phyloP scores from a whole-genome alignment of 2,888 invertebrate species.

The Leucophenga maculata region DNA sequence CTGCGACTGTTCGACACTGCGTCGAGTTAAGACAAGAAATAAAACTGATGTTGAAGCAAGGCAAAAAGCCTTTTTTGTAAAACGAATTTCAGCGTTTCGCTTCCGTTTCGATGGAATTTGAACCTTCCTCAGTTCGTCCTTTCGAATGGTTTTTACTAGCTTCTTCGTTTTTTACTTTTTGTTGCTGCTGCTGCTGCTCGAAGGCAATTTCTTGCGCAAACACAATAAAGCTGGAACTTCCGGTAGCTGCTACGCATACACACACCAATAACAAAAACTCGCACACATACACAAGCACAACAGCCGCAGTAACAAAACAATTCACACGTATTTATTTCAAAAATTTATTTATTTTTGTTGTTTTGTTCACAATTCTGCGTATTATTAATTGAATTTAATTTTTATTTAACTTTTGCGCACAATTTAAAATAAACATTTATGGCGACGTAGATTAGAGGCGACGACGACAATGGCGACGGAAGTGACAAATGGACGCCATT shows the following conservation, averaged over 20 bases:
- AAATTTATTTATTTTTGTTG: too few species aligned
- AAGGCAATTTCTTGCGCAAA: constrained; percentile 1
- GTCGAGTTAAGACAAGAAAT: background rate
- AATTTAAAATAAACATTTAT: background rate
- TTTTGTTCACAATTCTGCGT: background rate
- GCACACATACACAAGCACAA: background rate
- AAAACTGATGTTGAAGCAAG: background rate
- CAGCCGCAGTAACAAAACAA: background rate
- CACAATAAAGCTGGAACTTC: constrained; percentile 11
- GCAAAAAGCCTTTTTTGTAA: background rate
- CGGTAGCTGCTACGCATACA: background rate
- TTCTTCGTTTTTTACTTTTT: background rate
- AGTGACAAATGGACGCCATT: constrained; percentile 34
- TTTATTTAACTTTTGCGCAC: constrained; percentile 3
- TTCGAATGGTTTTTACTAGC: background rate
- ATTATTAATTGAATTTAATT: constrained; percentile 9
- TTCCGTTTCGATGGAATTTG: background rate
- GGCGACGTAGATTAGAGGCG: constrained; percentile 27
- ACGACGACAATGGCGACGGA: constrained; percentile 36
- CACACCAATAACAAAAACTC: too few species aligned
- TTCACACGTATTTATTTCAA: constrained; percentile 11
- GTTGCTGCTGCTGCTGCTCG: too few species aligned
- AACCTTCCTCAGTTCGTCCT: background rate
- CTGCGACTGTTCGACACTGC: constrained; percentile 19
- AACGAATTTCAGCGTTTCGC: background rate